A percentile compares a stretch with the other conserved stretches of the same genome.
phyloP scores from a whole-genome alignment of 2,888 invertebrate species.

The Sinotaia quadrata region DNA sequence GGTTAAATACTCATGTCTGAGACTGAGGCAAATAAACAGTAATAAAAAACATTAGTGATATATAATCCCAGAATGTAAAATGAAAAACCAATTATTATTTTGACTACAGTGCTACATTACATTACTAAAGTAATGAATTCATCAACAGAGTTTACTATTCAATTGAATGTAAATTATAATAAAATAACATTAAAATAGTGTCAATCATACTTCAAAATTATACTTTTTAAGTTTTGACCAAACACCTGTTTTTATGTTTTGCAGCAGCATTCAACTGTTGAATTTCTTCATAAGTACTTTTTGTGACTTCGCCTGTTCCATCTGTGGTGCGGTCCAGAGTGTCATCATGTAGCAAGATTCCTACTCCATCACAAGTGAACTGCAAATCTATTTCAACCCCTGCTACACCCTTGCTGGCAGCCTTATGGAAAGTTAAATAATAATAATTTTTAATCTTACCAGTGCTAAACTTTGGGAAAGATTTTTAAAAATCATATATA shows the following conservation, averaged over 20 bases:
- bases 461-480: too few relatives aligned
- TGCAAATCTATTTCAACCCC: slow-evolving; percentile 85
- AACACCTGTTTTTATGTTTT: slow-evolving; percentile 66
- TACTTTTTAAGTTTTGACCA: neutral
- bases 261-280: slow-evolving; percentile 79
- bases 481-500: too few relatives aligned
- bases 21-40: too few relatives aligned
- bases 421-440: too few relatives aligned
- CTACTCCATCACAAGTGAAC: slow-evolving; percentile 82
- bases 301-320: slow-evolving; percentile 74
- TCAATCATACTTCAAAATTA: too few relatives aligned
- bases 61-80: too few relatives aligned
- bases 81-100: neutral
- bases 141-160: neutral
- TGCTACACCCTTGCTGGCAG: slow-evolving; percentile 81
- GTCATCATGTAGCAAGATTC: slow-evolving; percentile 84
- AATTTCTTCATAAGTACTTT: slow-evolving; percentile 79
- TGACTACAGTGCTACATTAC: neutral
- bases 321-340: slow-evolving; percentile 80
- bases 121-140: neutral
- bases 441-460: too few relatives aligned
- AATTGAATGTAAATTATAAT: neutral
- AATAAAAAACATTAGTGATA: too few relatives aligned
- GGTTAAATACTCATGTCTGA: too few relatives aligned
- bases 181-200: neutral